These are phyloP conservation scores for Bembecia ichneumoniformis DNA, from an alignment of 2,888 invertebrate genomes.

Conservation along the genomic window DNA sequence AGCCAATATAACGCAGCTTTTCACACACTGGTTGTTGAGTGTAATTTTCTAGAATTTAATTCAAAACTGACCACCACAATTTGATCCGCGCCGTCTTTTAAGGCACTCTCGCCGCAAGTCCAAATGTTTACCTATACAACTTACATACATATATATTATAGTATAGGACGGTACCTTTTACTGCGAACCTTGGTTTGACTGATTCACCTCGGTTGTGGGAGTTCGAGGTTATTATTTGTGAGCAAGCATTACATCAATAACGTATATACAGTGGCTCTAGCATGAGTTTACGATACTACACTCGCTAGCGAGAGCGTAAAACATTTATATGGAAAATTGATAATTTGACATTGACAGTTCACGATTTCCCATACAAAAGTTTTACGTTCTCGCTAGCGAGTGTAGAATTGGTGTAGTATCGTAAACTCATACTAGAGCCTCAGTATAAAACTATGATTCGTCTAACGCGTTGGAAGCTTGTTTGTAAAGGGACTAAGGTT, in stretches of 20 bases:
- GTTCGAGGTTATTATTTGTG: conserved; percentile 39
- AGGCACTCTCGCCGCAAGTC: conserved; percentile 1
- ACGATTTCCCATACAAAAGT: no score
- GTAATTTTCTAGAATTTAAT: conserved; percentile 4
- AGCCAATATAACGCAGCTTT: no score
- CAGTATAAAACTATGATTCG: neutral
- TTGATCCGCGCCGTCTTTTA: conserved; percentile 17
- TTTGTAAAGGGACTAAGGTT: no score
- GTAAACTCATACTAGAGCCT: no score
- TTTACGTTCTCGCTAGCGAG: no score
- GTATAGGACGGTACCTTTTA: conserved; percentile 35
- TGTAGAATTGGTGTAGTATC: no score
- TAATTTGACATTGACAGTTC: no score
- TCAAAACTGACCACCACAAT: conserved; percentile 16
- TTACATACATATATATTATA: conserved; percentile 19
- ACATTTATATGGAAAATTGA: no score
- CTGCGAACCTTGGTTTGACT: conserved; percentile 52
- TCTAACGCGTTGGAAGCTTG: neutral
- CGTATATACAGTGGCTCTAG: no score
- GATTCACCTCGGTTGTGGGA: conserved; percentile 50
- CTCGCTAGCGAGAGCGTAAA: no score
- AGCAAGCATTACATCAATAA: conserved; percentile 15
- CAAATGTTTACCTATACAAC: conserved; percentile 6
- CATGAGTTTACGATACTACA: no score
- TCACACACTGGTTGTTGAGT: no score